A percentile compares a stretch with the other conserved stretches of the same genome.
These are phyloP conservation scores for Eilema depressum DNA, from an alignment of 2,888 invertebrate species.

Conservation along the genomic window DNA sequence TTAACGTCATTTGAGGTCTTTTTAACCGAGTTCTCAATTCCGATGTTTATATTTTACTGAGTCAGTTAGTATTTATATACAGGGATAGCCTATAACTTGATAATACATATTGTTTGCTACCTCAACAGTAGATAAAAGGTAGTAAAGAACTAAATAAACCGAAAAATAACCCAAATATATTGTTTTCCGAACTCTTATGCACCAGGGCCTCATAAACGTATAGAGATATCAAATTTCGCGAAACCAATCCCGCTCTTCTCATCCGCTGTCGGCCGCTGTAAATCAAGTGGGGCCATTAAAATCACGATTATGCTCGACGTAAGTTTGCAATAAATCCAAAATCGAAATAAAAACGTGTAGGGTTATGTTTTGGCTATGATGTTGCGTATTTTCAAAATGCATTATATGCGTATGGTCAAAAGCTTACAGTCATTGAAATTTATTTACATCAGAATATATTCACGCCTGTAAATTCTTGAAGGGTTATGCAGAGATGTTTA, in stretches of 20 bases:
- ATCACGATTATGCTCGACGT: conserved; percentile 84
- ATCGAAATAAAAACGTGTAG: conserved; percentile 67
- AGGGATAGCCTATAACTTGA: too few species aligned
- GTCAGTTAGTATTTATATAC: too few species aligned
- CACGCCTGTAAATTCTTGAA: too few species aligned
- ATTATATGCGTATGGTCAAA: background rate
- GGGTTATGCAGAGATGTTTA: too few species aligned
- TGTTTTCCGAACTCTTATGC: conserved; percentile 58
- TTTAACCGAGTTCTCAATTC: too few species aligned
- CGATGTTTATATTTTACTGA: too few species aligned
- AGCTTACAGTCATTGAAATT: background rate
- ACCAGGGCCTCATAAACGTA: conserved; percentile 80
- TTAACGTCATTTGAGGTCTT: too few species aligned
- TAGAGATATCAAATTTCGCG: conserved; percentile 85
- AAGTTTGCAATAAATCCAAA: conserved; percentile 83
- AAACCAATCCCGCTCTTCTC: conserved; percentile 77
- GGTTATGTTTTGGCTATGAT: conserved; percentile 42
- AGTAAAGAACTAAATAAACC: conserved; percentile 23
- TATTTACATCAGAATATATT: too few species aligned
- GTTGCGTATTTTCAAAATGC: background rate
- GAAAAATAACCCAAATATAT: conserved; percentile 34
- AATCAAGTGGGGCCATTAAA: conserved; percentile 82
- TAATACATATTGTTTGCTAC: background rate
- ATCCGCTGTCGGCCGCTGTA: conserved; percentile 70
- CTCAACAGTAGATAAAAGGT: background rate